Evolutionary conservation across 1,140 invertebrate species (phyloP).

Genomic region (Aradophagus sp.): DNA sequence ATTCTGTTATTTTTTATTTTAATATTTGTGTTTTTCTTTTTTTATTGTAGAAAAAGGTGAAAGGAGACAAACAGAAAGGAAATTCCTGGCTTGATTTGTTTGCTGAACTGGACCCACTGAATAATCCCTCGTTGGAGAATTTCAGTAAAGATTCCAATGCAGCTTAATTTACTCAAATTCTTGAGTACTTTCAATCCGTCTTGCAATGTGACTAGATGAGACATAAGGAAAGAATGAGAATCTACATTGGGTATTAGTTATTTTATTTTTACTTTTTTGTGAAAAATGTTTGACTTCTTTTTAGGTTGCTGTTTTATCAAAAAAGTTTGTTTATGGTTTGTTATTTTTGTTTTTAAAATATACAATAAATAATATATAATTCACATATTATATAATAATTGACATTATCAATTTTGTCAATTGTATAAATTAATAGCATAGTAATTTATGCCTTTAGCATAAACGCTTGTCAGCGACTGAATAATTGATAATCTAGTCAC

Average conservation of each 20-base stretch:
- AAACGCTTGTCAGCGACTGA: no score
- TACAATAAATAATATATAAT: not conserved
- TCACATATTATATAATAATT: no score
- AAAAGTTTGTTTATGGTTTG: not conserved
- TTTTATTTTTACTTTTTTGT: slow-evolving; percentile 7
- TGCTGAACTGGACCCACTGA: slow-evolving; percentile 93
- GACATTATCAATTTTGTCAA: no score
- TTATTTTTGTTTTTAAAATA: slow-evolving; percentile 2
- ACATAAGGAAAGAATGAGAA: not conserved
- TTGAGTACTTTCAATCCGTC: slow-evolving; percentile 68
- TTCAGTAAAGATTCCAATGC: slow-evolving; percentile 65
- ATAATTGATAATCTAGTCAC: no score
- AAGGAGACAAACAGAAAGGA: slow-evolving; percentile 64
- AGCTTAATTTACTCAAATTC: slow-evolving; percentile 66
- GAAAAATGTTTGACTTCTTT: slow-evolving; percentile 12
- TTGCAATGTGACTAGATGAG: slow-evolving; percentile 17
- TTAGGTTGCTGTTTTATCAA: slow-evolving; percentile 14
- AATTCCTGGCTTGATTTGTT: slow-evolving; percentile 91
- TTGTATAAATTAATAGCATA: no score
- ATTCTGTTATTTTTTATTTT: no score
- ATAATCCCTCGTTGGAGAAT: slow-evolving; percentile 78
- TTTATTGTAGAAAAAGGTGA: slow-evolving; percentile 61
- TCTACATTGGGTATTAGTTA: slow-evolving; percentile 1
- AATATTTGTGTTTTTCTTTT: no score
- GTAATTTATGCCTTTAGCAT: no score